Base-by-base conservation (phyloP, 2,888 invertebrate genomes). In the Sinelater perroti region DNA sequence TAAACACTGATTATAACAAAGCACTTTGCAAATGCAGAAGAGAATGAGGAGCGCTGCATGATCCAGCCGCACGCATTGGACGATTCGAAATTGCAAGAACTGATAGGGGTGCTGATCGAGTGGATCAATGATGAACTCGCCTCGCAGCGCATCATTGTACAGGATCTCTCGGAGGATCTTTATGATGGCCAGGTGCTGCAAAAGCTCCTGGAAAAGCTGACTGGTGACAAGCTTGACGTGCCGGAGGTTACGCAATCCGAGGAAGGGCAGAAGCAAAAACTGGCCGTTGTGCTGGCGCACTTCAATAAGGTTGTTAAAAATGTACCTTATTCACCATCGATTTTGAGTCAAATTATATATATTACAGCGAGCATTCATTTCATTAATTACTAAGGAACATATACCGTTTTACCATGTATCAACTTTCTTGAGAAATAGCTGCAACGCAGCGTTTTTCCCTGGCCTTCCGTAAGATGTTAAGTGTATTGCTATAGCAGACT, bases 41-140 rank as follows among this genome's bases (percentile, higher is more conserved):
- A 99, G 72, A 95, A 95, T 80, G 98, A 98, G 79, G 97, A 97
- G 79, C 84, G 98, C 64, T 95, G 96, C 6, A 95, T 98, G 80
- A 91, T 99, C 67, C 95, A 96, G 70, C 91, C 93, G 0, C 85
- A 87, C 61, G 95, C 95, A 0, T 85, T 91, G 62, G 91, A 91
- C 56, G 93, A 97, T 76, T 89, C 92, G 0, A 90, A 93, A 76
- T 85, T 97, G 0, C 85, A 87, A 60, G 93, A 95, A 69, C 82
- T 97, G 26, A 88, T 93, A 47, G 85, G 85, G 68, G 89, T 97
- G 28, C 81, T 99, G 42, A 90, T 97, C 68, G 96, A 97, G 70
- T 99, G 99, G 99, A 93, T 99, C 51, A 99, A 99, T 78, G 97
- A 98, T 81, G 98, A 97, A 78, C 81, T 99, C 50, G 97, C 97